A percentile compares a stretch with the other conserved stretches of the same genome.
Conservation (phyloP, 2,797 vertebrate species). For the Sebastes nivosus region DNA sequence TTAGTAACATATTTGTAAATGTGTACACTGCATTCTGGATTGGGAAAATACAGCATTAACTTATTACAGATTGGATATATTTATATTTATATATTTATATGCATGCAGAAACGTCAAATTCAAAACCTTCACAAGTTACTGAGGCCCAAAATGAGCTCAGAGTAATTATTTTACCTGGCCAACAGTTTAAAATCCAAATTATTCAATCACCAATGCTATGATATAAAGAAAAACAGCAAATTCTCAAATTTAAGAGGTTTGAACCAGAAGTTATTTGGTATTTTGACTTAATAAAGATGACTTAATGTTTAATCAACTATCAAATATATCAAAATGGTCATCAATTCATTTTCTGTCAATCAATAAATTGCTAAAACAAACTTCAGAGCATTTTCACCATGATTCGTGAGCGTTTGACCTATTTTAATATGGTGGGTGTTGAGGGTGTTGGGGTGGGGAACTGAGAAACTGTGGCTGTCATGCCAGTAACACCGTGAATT, state of each 20-base stretch:
- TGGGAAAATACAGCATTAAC: background rate
- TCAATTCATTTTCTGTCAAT: background rate
- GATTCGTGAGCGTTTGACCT: background rate
- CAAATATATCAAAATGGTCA: background rate
- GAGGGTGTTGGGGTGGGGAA: background rate
- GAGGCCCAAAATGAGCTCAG: background rate
- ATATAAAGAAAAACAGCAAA: background rate
- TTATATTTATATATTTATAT: no score
- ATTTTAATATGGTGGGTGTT: background rate
- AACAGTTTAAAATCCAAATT: background rate
- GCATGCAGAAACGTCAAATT: background rate
- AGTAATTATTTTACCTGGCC: background rate
- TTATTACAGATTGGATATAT: background rate
- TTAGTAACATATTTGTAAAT: background rate
- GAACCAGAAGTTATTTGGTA: background rate
- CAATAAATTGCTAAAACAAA: background rate
- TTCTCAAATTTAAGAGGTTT: background rate
- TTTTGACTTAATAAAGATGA: background rate
- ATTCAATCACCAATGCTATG: background rate
- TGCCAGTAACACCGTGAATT: constrained; percentile 11
- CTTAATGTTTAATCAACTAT: background rate
- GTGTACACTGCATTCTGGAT: background rate
- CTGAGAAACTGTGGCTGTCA: background rate
- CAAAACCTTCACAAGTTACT: background rate
- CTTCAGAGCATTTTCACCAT: background rate